Evolutionary conservation across 2,888 invertebrate species (phyloP), one percentile per base, ranked within the genome.

Genomic region (Cerceris rybyensis): DNA sequence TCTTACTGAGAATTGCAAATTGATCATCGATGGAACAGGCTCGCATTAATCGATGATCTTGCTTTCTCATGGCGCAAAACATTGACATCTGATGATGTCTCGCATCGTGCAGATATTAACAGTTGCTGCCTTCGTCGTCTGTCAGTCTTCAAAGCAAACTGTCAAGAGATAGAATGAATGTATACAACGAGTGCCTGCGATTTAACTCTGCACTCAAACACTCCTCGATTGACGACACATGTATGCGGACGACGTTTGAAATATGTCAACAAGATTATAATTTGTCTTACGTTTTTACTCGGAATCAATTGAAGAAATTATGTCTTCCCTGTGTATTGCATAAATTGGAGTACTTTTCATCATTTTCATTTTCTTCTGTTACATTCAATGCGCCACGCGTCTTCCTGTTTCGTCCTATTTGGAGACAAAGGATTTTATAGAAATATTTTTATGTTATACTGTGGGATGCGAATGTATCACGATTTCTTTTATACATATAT

Each of bases 81-180:
- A 7, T 68, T 52, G 49, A 17, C 59, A 39, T 50, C 41, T 28
- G 50, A 55, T 60, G 55, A 75, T 43, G 41, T 39, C 42, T 17
- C 43, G 42, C 52, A 16, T 77, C 55, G 52, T 50, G 28, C 9
- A 65, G 57, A 52, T 70, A 70, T 61, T 66, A 63, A 75, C 52
- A 43, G 42, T 54, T 55, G 54, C 61, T 50, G 42, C 55, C 58
- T 70, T 70, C 66, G 79, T 52, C 63, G 58, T 58, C 69, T 55
- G 60, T 65, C 77, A 59, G 57, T 82, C 70, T 70, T 28, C 59
- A 55, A 66, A 66, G 28, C 63, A 41, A 75, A 63, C 70, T 54
- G 71, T 57, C 71, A 68, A 42, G 8, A 54, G 54, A 66, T 50
- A 52, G 50, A 50, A 11, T 11, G 69, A 64, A 16, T 67, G 49